Evolutionary conservation across 2,888 invertebrate genomes (phyloP).

Genomic region (Lymantria monacha): DNA sequence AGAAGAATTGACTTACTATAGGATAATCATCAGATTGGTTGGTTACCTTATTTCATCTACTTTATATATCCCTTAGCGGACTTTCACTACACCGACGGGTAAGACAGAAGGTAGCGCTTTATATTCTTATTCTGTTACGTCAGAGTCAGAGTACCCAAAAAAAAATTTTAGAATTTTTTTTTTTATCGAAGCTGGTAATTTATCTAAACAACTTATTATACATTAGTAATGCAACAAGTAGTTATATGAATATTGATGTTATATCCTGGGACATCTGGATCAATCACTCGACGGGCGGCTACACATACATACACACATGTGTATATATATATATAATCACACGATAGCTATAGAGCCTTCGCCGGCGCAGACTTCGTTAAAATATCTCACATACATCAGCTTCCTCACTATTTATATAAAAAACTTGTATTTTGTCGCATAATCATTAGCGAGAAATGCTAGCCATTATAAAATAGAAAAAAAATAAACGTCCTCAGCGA

Average conservation of each 20-base stretch:
- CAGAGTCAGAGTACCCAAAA: too few relatives aligned
- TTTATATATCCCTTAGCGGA: too few relatives aligned
- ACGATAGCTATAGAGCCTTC: slow-evolving; percentile 8
- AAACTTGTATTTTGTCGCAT: neutral
- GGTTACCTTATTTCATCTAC: too few relatives aligned
- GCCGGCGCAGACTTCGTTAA: slow-evolving; percentile 20
- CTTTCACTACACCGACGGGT: too few relatives aligned
- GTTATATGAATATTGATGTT: slow-evolving; percentile 12
- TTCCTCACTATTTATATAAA: neutral
- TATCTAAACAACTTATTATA: neutral
- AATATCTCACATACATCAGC: slow-evolving; percentile 16
- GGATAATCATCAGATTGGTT: too few relatives aligned
- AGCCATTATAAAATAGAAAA: neutral
- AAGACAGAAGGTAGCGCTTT: too few relatives aligned
- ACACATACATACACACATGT: too few relatives aligned
- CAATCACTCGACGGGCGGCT: slow-evolving; percentile 8
- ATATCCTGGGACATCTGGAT: slow-evolving; percentile 7
- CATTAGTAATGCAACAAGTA: neutral
- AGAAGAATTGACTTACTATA: too few relatives aligned
- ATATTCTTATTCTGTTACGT: too few relatives aligned
- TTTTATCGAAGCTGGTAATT: neutral
- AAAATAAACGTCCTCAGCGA: neutral
- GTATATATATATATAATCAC: slow-evolving; percentile 4
- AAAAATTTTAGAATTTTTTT: too few relatives aligned
- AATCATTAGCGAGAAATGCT: neutral